Percentiles rank a stretch among this genome's conserved stretches.
Conservation (phyloP, 2,888 invertebrate species). For the Helicoverpa assulta region DNA sequence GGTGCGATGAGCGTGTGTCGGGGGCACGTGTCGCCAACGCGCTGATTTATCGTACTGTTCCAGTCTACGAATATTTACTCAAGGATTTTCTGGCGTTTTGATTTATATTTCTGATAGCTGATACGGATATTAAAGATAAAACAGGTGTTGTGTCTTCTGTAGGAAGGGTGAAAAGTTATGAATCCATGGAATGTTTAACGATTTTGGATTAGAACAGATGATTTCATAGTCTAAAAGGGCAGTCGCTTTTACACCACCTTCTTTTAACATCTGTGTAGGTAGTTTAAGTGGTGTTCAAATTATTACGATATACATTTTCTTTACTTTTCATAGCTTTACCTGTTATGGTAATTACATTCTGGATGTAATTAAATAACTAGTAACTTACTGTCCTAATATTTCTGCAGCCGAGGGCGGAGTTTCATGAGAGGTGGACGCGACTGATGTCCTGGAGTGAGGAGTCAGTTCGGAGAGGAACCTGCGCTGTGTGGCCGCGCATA, state of each 20-base stretch:
- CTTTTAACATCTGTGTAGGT: background rate
- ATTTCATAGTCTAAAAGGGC: too few relatives aligned
- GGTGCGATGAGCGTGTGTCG: conserved; percentile 64
- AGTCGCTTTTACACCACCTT: too few relatives aligned
- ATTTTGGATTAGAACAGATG: background rate
- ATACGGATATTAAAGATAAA: conserved; percentile 50
- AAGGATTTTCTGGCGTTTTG: conserved; percentile 56
- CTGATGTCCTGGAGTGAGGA: conserved; percentile 81
- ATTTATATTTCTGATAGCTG: conserved; percentile 54
- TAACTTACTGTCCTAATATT: conserved; percentile 82
- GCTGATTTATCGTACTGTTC: conserved; percentile 65
- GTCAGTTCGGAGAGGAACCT: conserved; percentile 83
- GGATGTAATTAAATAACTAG: background rate
- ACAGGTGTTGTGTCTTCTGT: conserved; percentile 20
- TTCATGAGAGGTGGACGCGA: conserved; percentile 82
- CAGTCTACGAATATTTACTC: conserved; percentile 57
- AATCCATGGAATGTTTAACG: background rate
- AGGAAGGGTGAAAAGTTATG: conserved; percentile 6
- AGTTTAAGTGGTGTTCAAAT: background rate
- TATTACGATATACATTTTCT: too few relatives aligned
- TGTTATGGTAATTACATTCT: too few relatives aligned
- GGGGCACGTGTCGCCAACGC: conserved; percentile 62
- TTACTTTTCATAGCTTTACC: too few relatives aligned
- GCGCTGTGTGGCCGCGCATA: conserved; percentile 89
- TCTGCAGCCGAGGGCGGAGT: conserved; percentile 82